Evolutionary conservation across 2,797 vertebrate genomes (phyloP), one percentile per base, ranked within the genome.

Genomic region (Leuciscus waleckii): DNA sequence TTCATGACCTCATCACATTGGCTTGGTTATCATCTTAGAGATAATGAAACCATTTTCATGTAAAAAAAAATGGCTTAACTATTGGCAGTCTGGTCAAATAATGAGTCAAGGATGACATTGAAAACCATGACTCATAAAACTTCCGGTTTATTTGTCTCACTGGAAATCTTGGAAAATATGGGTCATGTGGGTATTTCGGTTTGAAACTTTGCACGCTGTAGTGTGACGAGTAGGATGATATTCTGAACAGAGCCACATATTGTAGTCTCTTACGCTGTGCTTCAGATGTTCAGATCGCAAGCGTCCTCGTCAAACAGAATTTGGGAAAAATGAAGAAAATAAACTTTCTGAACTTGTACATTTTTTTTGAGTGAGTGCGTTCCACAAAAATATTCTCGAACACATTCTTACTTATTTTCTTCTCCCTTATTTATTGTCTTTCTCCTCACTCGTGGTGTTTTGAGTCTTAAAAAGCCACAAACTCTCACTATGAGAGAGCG

Each of bases 131-230:
- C 35, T 37, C 29, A 54, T 82, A 37, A 26, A 19, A 3, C 23
- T 39, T 10, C 7, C 17, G n/a, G n/a, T 35, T 81, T 6, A 29
- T 81, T 81, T n/a, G n/a, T 81, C n/a, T 56, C 35, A 29, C 51
- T 41, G 9, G 49, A 82, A 82, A 82, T 58, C 39, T 77, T 39
- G 74, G 35, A 14, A 58, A 58, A 77, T 76, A 76, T 76, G 32
- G 35, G 51, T 58, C 32, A 77, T 58, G 74, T 58, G 3, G 74
- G 11, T 37, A 56, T 56, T 58, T 35, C 2, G 21, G 32, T 39
- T 39, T 39, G 35, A 77, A 77, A 58, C 51, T 37, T 56, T 56
- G 49, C 74, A 76, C n/a, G 49, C 32, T 56, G 56, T 37, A 16
- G 51, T 56, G 73, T 56, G 21, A 75, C 10, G 1, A 76, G 32